These are phyloP conservation scores for Leptinotarsa haldemani DNA, from an alignment of 2,888 invertebrate genomes.

Conservation along the genomic window DNA sequence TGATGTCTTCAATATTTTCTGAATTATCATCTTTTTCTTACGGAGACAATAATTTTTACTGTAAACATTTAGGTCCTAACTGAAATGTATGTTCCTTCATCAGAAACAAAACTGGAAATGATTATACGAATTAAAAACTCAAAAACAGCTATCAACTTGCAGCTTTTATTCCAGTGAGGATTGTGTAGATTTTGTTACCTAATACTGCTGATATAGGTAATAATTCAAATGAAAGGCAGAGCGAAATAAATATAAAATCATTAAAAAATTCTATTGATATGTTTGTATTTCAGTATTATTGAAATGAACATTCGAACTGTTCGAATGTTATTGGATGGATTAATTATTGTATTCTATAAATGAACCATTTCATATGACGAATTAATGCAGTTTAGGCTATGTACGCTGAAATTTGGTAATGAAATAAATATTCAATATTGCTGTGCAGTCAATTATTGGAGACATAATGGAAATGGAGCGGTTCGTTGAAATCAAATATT, in stretches of 20 bases:
- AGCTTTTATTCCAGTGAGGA: too few relatives aligned
- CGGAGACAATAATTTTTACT: too few relatives aligned
- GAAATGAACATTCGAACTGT: neutral
- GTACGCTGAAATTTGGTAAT: neutral
- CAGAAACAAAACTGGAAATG: too few relatives aligned
- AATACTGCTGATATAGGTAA: too few relatives aligned
- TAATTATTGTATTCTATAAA: slow-evolving; percentile 9
- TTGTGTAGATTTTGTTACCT: too few relatives aligned
- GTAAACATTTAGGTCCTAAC: too few relatives aligned
- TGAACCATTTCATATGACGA: neutral
- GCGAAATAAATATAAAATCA: neutral
- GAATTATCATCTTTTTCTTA: too few relatives aligned
- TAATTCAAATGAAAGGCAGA: too few relatives aligned
- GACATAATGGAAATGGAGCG: slow-evolving; percentile 1
- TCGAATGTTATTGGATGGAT: neutral
- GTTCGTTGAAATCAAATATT: neutral
- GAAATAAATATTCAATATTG: slow-evolving; percentile 3
- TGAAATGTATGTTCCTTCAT: too few relatives aligned
- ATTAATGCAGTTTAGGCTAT: slow-evolving; percentile 7
- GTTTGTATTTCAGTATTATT: neutral
- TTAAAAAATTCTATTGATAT: neutral
- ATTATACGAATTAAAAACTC: too few relatives aligned
- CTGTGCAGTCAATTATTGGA: neutral
- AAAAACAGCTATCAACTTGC: too few relatives aligned
- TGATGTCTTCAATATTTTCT: too few relatives aligned